A percentile compares a stretch with the other conserved stretches of the same genome.
Conservation (phyloP, 2,113 vertebrate genomes). For the Aplodontia rufa region DNA sequence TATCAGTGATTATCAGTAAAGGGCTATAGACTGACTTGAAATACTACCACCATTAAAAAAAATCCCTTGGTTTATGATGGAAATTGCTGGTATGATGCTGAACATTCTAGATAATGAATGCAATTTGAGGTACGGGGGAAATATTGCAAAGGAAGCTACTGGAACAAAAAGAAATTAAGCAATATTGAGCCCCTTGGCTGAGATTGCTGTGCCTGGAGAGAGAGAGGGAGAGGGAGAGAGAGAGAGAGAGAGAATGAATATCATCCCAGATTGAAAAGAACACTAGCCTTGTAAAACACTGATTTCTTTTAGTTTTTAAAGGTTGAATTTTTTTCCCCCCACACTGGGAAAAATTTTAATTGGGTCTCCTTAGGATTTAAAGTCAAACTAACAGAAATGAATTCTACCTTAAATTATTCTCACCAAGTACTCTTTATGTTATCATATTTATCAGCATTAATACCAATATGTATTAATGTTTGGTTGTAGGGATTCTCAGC, state of each 20-base stretch:
- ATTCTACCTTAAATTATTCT: not conserved
- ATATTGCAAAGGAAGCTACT: not conserved
- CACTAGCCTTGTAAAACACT: not conserved
- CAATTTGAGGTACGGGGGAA: not conserved
- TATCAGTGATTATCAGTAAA: not conserved
- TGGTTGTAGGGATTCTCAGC: not conserved
- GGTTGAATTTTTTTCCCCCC: not conserved
- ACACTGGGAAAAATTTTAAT: not conserved
- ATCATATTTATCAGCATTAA: not conserved
- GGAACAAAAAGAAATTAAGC: slow-evolving; percentile 30
- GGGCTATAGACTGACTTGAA: not conserved
- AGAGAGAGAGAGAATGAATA: too few species aligned
- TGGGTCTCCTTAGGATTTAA: not conserved
- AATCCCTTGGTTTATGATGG: not conserved
- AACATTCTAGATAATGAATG: slow-evolving; percentile 6
- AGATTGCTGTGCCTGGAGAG: not conserved
- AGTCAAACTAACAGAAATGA: not conserved
- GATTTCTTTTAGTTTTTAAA: slow-evolving; percentile 15
- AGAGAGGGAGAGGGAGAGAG: not conserved
- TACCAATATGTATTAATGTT: not conserved
- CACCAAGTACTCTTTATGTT: not conserved
- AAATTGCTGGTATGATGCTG: not conserved
- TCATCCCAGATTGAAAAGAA: not conserved
- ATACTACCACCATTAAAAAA: not conserved
- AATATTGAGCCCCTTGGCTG: not conserved